Evolutionary conservation across 2,888 invertebrate genomes (phyloP).

Genomic region (Mythimna lalbum): DNA sequence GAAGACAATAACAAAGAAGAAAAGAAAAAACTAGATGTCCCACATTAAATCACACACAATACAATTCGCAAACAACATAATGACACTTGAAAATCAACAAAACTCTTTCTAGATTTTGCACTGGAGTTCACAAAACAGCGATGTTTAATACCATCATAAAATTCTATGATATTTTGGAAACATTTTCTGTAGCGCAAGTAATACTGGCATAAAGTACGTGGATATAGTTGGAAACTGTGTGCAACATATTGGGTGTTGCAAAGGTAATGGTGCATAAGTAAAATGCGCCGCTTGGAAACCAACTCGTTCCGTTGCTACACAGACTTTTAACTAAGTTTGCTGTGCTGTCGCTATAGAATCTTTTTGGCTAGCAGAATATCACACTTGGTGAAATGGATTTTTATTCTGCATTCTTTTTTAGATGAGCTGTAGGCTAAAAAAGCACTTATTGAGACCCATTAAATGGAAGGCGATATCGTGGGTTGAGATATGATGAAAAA

Average conservation of each 20-base stretch:
- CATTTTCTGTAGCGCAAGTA: slow-evolving; percentile 30
- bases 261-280: slow-evolving; percentile 57
- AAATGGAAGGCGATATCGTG: too few relatives aligned
- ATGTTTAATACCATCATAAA: slow-evolving; percentile 36
- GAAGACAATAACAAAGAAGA: background rate
- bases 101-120: background rate
- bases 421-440: background rate
- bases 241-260: slow-evolving; percentile 55
- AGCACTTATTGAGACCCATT: too few relatives aligned
- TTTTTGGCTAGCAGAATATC: slow-evolving; percentile 23
- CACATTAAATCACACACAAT: background rate
- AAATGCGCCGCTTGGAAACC: slow-evolving; percentile 40
- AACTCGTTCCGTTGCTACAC: slow-evolving; percentile 25
- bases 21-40: background rate
- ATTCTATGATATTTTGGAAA: slow-evolving; percentile 34
- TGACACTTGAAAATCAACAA: background rate
- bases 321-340: slow-evolving; percentile 47
- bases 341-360: slow-evolving; percentile 16
- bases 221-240: slow-evolving; percentile 47
- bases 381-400: background rate
- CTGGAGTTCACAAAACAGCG: slow-evolving; percentile 14
- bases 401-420: background rate
- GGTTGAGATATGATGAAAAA: too few relatives aligned
- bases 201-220: slow-evolving; percentile 36
- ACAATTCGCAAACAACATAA: background rate